These are phyloP conservation scores for Drosophila rhopaloa DNA, from an alignment of 1,140 invertebrate genomes.

Conservation along the genomic window DNA sequence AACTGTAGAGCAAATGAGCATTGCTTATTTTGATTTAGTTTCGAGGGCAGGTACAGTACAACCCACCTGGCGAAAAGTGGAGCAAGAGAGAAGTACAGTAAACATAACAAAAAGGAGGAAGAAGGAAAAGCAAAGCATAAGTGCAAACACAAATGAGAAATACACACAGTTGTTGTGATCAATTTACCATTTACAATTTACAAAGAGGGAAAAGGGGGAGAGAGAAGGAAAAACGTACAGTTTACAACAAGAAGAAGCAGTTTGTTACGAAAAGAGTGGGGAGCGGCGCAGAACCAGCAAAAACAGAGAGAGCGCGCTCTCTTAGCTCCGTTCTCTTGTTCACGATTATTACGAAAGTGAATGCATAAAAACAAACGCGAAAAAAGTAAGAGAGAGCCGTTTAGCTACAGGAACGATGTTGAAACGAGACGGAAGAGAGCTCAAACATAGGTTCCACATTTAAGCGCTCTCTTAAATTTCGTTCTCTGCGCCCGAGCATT, in stretches of 20 bases:
- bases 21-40: conserved; percentile 59
- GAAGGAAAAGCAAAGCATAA: conserved; percentile 26
- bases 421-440: conserved; percentile 38
- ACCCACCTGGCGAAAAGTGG: conserved; percentile 20
- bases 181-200: conserved; percentile 49
- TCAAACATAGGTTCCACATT: conserved; percentile 65
- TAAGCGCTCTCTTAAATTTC: conserved; percentile 27
- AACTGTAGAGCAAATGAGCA: too few relatives aligned
- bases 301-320: conserved; percentile 50
- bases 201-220: conserved; percentile 28
- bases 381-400: conserved; percentile 43
- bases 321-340: neutral
- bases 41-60: conserved; percentile 27
- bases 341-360: conserved; percentile 71
- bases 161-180: conserved; percentile 42
- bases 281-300: conserved; percentile 69
- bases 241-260: conserved; percentile 74
- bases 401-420: conserved; percentile 36
- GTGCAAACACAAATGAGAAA: conserved; percentile 49
- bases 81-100: conserved; percentile 6
- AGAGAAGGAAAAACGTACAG: conserved; percentile 31
- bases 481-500: conserved; percentile 54
- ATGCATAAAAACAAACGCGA: conserved; percentile 61
- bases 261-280: conserved; percentile 81
- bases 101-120: conserved; percentile 6